phyloP scores from a whole-genome alignment of 2,113 vertebrate genomes.

The Butorides virescens region DNA sequence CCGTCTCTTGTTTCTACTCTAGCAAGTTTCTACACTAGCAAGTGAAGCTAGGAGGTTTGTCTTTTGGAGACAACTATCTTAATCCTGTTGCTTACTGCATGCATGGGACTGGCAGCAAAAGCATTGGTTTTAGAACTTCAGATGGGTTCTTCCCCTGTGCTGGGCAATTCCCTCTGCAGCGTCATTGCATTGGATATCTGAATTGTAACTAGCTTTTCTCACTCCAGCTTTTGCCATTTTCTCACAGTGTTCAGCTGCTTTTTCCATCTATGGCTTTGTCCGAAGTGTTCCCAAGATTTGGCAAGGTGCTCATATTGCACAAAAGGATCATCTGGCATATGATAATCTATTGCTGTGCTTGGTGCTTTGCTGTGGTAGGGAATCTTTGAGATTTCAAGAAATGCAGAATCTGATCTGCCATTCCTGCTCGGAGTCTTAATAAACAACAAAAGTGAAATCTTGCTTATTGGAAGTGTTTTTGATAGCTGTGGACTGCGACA shows the following conservation, averaged over 20 bases:
- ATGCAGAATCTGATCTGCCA: not conserved
- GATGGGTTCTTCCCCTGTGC: not conserved
- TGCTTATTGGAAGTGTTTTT: not conserved
- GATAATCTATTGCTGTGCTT: not conserved
- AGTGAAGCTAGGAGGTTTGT: not conserved
- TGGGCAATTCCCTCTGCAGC: not conserved
- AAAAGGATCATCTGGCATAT: not conserved
- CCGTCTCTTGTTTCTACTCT: not conserved
- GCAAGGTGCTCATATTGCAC: constrained; percentile 41
- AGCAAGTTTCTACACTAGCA: not conserved
- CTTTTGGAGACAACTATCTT: not conserved
- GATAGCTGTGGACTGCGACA: not conserved
- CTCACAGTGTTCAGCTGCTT: constrained; percentile 36
- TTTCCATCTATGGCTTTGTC: constrained; percentile 61
- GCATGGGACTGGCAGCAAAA: not conserved
- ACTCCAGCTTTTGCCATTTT: constrained; percentile 7
- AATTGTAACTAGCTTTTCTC: not conserved
- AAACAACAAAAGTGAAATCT: not conserved
- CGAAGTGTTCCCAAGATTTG: constrained; percentile 52
- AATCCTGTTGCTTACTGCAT: not conserved
- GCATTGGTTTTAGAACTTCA: not conserved
- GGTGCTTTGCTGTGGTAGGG: not conserved
- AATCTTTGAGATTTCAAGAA: not conserved
- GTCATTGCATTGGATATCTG: not conserved
- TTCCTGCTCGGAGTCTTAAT: not conserved